These are phyloP conservation scores for Machaerirhynchus nigripectus DNA, from an alignment of 2,113 vertebrate species.

Conservation along the genomic window DNA sequence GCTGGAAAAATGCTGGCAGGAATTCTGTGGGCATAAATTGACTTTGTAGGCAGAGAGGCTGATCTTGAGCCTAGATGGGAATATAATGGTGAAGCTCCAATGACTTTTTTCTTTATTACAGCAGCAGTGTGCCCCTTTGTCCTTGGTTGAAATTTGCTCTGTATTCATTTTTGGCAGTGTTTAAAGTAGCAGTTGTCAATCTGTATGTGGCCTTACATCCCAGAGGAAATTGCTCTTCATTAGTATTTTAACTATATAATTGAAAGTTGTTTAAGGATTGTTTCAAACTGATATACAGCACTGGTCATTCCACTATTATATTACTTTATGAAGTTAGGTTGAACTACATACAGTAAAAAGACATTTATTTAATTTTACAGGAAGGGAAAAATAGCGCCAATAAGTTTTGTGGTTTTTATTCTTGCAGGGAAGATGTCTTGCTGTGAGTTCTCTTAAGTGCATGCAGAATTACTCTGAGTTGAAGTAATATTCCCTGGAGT, in stretches of 20 bases:
- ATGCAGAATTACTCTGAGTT: background rate
- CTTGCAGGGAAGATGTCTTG: background rate
- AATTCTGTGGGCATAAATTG: background rate
- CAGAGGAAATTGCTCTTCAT: background rate
- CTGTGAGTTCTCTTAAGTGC: background rate
- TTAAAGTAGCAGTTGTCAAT: conserved; percentile 20
- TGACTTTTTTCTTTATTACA: background rate
- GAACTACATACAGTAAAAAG: background rate
- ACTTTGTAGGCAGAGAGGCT: background rate
- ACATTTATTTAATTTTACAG: background rate
- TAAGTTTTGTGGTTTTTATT: background rate
- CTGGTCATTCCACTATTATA: background rate
- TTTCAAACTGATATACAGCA: background rate
- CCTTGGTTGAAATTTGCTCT: conserved; percentile 47
- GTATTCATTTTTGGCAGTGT: conserved; percentile 23
- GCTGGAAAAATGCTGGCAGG: conserved; percentile 14
- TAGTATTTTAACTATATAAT: background rate
- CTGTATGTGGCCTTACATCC: background rate
- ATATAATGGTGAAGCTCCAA: background rate
- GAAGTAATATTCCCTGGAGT: background rate
- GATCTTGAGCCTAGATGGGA: background rate
- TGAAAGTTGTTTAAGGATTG: background rate
- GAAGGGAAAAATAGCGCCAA: background rate
- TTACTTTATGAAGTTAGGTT: background rate
- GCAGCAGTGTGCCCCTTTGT: background rate